Percentiles rank a stretch among this genome's conserved stretches.
phyloP scores from a whole-genome alignment of 23 tunicate species.

The Botrylloides violaceus region DNA sequence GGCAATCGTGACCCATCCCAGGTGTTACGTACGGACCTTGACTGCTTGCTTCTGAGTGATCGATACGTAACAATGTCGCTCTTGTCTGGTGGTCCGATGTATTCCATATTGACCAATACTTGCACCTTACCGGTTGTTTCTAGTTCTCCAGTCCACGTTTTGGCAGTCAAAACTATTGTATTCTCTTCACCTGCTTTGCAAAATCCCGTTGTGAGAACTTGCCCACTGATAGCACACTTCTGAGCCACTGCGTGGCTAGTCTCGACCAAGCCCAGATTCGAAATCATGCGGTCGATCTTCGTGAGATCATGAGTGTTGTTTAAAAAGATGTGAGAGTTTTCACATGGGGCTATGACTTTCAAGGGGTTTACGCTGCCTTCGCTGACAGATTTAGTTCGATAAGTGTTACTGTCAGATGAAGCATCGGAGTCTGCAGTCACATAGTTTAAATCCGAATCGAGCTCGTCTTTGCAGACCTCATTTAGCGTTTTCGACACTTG shows the following conservation, averaged over 20 bases:
- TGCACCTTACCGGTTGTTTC: slow-evolving; percentile 25
- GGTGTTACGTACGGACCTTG: background rate
- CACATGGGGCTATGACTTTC: slow-evolving; percentile 16
- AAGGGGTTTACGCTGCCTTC: background rate
- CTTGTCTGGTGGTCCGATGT: slow-evolving; percentile 3
- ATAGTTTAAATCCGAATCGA: background rate
- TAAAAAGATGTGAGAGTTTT: slow-evolving; percentile 20
- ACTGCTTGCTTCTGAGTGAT: background rate
- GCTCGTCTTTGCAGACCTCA: slow-evolving; percentile 12
- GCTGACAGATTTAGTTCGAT: background rate
- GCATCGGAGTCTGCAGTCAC: background rate
- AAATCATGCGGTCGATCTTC: slow-evolving; percentile 11
- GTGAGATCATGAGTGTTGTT: background rate
- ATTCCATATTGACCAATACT: slow-evolving; percentile 1
- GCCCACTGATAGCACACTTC: slow-evolving; percentile 24
- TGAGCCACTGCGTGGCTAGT: slow-evolving; percentile 27
- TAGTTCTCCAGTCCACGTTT: slow-evolving; percentile 23
- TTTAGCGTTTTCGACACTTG: slow-evolving; percentile 14
- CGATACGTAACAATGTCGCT: background rate
- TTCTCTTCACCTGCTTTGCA: slow-evolving; percentile 26
- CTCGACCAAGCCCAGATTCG: slow-evolving; percentile 9
- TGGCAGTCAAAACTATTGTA: slow-evolving; percentile 17
- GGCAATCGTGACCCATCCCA: background rate
- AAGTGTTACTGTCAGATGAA: background rate
- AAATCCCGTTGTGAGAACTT: slow-evolving; percentile 18